Base-by-base conservation (phyloP, 2,888 invertebrate genomes). In the Epicampocera succincta region DNA sequence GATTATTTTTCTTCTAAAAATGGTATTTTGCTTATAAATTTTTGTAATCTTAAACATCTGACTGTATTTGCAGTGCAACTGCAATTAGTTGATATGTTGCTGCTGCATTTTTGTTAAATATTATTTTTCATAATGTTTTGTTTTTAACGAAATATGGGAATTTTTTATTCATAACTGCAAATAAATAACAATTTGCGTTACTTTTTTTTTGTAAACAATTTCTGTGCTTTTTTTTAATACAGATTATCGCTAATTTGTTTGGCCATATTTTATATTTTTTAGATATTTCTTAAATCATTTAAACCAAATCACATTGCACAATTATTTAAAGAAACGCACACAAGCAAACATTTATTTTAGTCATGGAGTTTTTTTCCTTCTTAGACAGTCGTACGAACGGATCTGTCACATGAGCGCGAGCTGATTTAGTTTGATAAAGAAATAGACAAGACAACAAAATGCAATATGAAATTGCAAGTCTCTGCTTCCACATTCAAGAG, bases 221-320 rank as follows among this genome's bases (percentile, higher is more conserved):
- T 33, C 6, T 29, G 3, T 21, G 1, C 25, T 29, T 52, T 63
- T 73, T 61, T 44, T 6, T 42, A 44, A 65, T 56, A 50, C 46
- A 17, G n/a, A 42, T 72, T 66, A 69, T 69, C 52, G 33, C 21
- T 69, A 76, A 72, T 78, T 77, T 71, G 71, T 58, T 71, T 65
- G 50, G 42, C 56, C 50, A 65, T 73, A 50, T 50, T 68, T 56
- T 46, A 25, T 61, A 68, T 58, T 58, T 69, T 52, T 76, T 38
- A 4, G 42, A 33, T 74, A 65, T 74, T 65, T 63, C 33, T 63
- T 12, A 52, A 72, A 63, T 50, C 19, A 63, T 73, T 63, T 44
- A n/a, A 46, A 38, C 19, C 44, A 63, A 73, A 73, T 63, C 21
- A 42, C 12, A 38, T 73, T 73, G 21, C 61, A 63, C 54, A 73